These are phyloP conservation scores for Laticauda colubrina DNA, from an alignment of 2,113 vertebrate species.

Conservation along the genomic window DNA sequence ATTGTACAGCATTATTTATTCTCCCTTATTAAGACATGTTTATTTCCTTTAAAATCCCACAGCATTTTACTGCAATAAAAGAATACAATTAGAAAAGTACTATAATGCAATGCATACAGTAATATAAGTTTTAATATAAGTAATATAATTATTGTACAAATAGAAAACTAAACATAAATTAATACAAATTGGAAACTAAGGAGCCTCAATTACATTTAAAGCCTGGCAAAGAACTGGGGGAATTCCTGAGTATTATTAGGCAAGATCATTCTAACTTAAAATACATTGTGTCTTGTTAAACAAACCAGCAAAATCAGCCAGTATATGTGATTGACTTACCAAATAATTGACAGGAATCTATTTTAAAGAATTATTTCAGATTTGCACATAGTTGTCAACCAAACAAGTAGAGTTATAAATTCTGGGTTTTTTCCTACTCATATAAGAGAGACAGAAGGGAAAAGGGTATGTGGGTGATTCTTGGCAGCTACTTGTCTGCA, in stretches of 20 bases:
- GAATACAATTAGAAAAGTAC: background rate
- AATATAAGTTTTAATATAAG: too few species aligned
- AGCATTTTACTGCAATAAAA: background rate
- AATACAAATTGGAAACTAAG: background rate
- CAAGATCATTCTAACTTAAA: background rate
- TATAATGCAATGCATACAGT: background rate
- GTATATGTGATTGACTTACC: background rate
- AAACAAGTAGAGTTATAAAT: background rate
- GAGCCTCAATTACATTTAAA: background rate
- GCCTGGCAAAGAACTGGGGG: background rate
- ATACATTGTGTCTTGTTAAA: background rate
- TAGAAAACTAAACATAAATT: background rate
- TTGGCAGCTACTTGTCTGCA: background rate
- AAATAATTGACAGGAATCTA: background rate
- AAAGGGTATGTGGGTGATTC: background rate
- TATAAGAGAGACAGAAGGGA: background rate
- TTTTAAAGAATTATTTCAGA: background rate
- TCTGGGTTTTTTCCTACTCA: background rate
- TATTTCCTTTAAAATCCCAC: background rate
- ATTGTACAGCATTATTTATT: background rate
- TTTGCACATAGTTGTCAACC: background rate
- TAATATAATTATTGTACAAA: background rate
- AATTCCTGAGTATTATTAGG: background rate
- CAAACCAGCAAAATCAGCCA: background rate
- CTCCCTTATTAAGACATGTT: background rate